phyloP scores from a whole-genome alignment of 2,797 vertebrate genomes.

The Aldrovandia affinis region DNA sequence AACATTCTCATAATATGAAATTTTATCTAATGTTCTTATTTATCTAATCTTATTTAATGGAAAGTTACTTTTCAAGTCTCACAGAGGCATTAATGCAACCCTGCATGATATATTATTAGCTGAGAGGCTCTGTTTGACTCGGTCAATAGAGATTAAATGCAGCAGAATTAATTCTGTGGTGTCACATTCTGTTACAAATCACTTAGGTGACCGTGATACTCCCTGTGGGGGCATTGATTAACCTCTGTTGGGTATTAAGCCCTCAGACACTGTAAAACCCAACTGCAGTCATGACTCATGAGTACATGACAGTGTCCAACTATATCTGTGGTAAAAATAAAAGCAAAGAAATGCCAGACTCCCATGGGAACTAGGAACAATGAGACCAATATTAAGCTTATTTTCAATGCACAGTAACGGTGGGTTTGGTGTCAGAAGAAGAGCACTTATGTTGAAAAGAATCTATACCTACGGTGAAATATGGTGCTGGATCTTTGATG shows the following conservation, averaged over 20 bases:
- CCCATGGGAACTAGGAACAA: too few relatives aligned
- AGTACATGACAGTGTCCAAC: background rate
- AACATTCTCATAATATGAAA: background rate
- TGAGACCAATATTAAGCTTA: too few relatives aligned
- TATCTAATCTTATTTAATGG: slow-evolving; percentile 4
- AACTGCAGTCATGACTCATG: background rate
- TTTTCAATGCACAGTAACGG: too few relatives aligned
- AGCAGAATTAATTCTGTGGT: slow-evolving; percentile 17
- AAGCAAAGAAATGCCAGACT: too few relatives aligned
- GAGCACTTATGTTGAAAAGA: too few relatives aligned
- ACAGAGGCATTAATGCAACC: background rate
- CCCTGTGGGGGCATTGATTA: slow-evolving; percentile 7
- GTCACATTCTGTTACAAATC: slow-evolving; percentile 13
- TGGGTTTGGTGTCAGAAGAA: too few relatives aligned
- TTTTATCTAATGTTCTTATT: too few relatives aligned
- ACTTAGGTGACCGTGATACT: background rate
- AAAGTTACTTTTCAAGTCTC: background rate
- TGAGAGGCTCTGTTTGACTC: slow-evolving; percentile 1
- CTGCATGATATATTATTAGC: background rate
- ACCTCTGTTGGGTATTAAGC: background rate
- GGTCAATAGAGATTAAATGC: background rate
- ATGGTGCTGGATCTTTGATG: too few relatives aligned
- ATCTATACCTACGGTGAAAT: too few relatives aligned
- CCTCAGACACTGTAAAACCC: background rate
- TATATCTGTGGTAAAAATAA: too few relatives aligned